Percentiles rank a stretch among this genome's conserved stretches.
These are phyloP conservation scores for Phyto melanocephala DNA, from an alignment of 2,888 invertebrate genomes.

Conservation along the genomic window DNA sequence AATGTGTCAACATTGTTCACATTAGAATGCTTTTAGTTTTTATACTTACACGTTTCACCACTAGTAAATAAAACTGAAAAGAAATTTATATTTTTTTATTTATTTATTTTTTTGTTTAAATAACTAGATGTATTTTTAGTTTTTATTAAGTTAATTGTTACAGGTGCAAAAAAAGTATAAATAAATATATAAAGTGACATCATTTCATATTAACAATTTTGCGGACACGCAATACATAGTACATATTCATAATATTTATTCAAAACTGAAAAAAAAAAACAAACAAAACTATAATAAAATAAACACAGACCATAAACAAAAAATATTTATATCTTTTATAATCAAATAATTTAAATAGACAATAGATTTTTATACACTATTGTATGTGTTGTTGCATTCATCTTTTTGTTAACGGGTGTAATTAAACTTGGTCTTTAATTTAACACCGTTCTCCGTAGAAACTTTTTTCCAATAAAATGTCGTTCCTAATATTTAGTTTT, in stretches of 20 bases:
- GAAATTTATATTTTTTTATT: not conserved
- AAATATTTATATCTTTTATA: not conserved
- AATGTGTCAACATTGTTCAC: conserved; percentile 23
- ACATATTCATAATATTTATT: conserved; percentile 3
- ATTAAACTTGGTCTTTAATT: not conserved
- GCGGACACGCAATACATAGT: conserved; percentile 19
- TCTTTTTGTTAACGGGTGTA: not conserved
- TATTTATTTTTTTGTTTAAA: conserved; percentile 33
- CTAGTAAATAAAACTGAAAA: not conserved
- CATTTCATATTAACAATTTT: conserved; percentile 23
- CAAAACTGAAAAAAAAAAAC: not conserved
- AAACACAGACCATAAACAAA: conserved; percentile 27
- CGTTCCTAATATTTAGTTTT: not conserved
- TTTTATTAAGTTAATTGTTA: conserved; percentile 55
- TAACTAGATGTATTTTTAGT: not conserved
- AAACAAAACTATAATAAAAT: not conserved
- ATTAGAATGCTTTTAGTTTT: not conserved
- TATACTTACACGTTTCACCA: not conserved
- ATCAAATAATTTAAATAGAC: not conserved
- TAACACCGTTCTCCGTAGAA: not conserved
- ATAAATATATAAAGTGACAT: conserved; percentile 55
- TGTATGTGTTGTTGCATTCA: not conserved
- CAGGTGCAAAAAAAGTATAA: conserved; percentile 48
- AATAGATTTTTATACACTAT: conserved; percentile 11
- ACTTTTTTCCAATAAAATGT: too few relatives aligned